These are phyloP conservation scores for Typhlomys cinereus DNA, from an alignment of 2,113 vertebrate species.

Conservation along the genomic window DNA sequence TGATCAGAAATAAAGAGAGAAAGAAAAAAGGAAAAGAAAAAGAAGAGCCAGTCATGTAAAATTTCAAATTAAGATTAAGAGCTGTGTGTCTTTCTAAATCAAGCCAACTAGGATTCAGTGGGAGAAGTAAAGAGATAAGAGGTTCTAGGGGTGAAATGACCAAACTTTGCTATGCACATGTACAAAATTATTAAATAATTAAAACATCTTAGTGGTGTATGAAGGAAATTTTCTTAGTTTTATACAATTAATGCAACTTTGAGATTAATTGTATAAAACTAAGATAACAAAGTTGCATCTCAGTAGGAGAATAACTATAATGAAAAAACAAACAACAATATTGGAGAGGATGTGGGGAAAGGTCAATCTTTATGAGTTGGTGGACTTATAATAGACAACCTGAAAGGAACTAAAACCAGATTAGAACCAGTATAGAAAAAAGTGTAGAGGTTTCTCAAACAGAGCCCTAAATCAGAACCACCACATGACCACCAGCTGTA, in stretches of 20 bases:
- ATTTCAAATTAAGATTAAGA: constrained; percentile 21
- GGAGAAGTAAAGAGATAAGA: too few species aligned
- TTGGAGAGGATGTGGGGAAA: not conserved
- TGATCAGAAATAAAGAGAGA: not conserved
- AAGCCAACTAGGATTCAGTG: not conserved
- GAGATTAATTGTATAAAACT: too few species aligned
- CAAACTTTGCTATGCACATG: too few species aligned
- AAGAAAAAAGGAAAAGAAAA: not conserved
- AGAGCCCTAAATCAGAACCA: not conserved
- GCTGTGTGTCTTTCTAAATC: not conserved
- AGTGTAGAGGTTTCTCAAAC: not conserved
- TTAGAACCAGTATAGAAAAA: not conserved
- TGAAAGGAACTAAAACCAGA: not conserved
- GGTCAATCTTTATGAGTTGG: too few species aligned
- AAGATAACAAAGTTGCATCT: not conserved
- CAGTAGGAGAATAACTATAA: not conserved
- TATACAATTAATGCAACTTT: not conserved
- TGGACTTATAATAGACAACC: too few species aligned
- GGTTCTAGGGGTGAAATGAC: too few species aligned
- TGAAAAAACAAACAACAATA: not conserved
- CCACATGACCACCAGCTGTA: too few species aligned
- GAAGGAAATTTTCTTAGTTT: not conserved
- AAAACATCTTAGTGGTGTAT: not conserved
- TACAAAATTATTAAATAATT: too few species aligned
- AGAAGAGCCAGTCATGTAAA: not conserved